Conservation (phyloP, 2,888 invertebrate genomes). For the Eueremaeus valkanovi region DNA sequence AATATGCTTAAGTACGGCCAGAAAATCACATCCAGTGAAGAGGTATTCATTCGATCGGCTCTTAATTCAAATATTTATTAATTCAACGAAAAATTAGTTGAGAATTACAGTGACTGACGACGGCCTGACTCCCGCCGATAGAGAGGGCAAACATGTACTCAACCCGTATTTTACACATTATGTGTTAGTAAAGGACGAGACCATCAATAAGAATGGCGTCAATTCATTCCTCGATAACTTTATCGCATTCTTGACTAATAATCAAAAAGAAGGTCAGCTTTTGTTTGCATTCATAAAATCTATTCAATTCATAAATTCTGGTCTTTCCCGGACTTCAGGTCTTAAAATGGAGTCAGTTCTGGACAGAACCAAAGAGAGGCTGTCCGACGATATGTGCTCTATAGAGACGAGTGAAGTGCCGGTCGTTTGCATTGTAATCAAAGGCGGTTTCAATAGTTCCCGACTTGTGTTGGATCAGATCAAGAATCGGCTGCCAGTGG, state of each 20-base stretch:
- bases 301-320: neutral
- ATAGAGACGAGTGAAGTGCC: constrained; percentile 47
- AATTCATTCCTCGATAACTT: constrained; percentile 44
- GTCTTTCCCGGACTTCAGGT: neutral
- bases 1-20: constrained; percentile 42
- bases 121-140: neutral
- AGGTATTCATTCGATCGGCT: neutral
- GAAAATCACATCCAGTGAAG: constrained; percentile 42
- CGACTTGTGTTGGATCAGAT: constrained; percentile 51
- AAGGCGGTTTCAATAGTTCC: constrained; percentile 52
- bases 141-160: constrained; percentile 48
- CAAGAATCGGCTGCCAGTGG: constrained; percentile 52
- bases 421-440: constrained; percentile 52
- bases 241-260: neutral
- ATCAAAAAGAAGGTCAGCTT: neutral
- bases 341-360: no score
- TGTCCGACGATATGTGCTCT: neutral
- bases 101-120: neutral
- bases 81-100: neutral
- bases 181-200: constrained; percentile 49
- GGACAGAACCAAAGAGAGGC: neutral
- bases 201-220: constrained; percentile 43
- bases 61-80: neutral
- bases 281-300: neutral
- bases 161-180: constrained; percentile 53